Percentiles rank a stretch among this genome's conserved stretches.
These are phyloP conservation scores for Glomeris maerens DNA, from an alignment of 1,140 invertebrate genomes.

Conservation along the genomic window DNA sequence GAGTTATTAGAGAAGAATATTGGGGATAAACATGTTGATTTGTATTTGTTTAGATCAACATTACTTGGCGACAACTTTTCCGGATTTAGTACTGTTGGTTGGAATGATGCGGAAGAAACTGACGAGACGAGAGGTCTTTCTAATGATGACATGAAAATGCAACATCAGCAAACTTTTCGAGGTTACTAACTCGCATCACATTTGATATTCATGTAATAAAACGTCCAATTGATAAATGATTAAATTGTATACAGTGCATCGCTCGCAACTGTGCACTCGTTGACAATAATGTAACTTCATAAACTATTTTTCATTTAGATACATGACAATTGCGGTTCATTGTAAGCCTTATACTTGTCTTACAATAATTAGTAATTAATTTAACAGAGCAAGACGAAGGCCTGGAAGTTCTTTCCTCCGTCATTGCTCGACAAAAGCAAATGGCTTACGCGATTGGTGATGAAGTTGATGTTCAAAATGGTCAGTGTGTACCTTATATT, in stretches of 20 bases:
- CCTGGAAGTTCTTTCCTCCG: constrained; percentile 55
- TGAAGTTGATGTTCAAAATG: constrained; percentile 66
- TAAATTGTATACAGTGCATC: constrained; percentile 3
- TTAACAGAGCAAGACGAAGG: constrained; percentile 63
- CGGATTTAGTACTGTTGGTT: not conserved
- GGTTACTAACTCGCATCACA: not conserved
- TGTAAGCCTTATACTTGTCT: constrained; percentile 23
- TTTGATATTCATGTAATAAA: constrained; percentile 12
- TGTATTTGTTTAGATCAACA: not conserved
- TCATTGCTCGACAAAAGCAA: constrained; percentile 59
- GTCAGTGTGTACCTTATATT: constrained; percentile 29
- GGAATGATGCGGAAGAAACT: constrained; percentile 19
- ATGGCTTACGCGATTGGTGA: constrained; percentile 55
- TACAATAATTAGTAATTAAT: no score
- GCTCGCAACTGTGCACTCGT: constrained; percentile 26
- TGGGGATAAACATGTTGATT: not conserved
- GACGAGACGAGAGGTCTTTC: constrained; percentile 22
- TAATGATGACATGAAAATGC: constrained; percentile 22
- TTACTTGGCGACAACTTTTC: constrained; percentile 1
- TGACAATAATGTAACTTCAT: constrained; percentile 27
- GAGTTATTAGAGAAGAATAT: not conserved
- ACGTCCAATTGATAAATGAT: not conserved
- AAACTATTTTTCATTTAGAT: not conserved
- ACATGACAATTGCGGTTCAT: not conserved
- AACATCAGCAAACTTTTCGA: constrained; percentile 22